phyloP scores from a whole-genome alignment of 1,140 invertebrate species.

The Papilio helenus region DNA sequence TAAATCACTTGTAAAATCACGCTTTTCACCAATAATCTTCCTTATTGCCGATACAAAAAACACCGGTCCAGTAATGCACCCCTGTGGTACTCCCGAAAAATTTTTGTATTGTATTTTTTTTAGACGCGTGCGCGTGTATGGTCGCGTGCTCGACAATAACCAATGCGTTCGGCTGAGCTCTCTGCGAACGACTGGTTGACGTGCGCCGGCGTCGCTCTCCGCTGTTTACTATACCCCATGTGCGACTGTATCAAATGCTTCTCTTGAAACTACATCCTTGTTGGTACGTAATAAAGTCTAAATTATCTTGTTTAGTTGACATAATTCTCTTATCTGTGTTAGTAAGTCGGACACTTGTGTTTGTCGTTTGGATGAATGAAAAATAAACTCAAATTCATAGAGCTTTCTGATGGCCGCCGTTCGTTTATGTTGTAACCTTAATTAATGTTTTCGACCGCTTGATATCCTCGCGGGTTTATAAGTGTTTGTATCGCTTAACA shows the following conservation, averaged over 20 bases:
- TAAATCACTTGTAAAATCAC: conserved; percentile 60
- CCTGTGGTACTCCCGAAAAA: conserved; percentile 61
- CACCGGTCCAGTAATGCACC: conserved; percentile 65
- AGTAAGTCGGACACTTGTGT: conserved; percentile 79
- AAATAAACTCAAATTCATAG: conserved; percentile 74
- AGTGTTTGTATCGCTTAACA: conserved; percentile 56
- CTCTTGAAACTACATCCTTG: conserved; percentile 50
- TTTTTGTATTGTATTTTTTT: conserved; percentile 65
- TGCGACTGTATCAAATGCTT: conserved; percentile 65
- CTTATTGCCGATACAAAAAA: conserved; percentile 51
- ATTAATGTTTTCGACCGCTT: conserved; percentile 77
- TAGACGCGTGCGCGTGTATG: conserved; percentile 58
- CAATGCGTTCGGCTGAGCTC: conserved; percentile 62
- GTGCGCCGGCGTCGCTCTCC: conserved; percentile 71
- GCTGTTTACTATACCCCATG: conserved; percentile 78
- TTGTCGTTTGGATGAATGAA: conserved; percentile 80
- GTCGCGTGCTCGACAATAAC: conserved; percentile 69
- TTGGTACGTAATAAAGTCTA: conserved; percentile 13
- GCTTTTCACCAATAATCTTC: conserved; percentile 45
- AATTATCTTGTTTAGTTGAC: conserved; percentile 42
- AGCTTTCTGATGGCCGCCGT: conserved; percentile 72
- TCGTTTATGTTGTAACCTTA: conserved; percentile 76
- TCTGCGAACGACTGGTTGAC: conserved; percentile 66
- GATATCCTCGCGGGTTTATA: conserved; percentile 57
- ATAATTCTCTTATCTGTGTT: conserved; percentile 72